phyloP scores from a whole-genome alignment of 1,140 invertebrate species.

The Lucilia sericata region DNA sequence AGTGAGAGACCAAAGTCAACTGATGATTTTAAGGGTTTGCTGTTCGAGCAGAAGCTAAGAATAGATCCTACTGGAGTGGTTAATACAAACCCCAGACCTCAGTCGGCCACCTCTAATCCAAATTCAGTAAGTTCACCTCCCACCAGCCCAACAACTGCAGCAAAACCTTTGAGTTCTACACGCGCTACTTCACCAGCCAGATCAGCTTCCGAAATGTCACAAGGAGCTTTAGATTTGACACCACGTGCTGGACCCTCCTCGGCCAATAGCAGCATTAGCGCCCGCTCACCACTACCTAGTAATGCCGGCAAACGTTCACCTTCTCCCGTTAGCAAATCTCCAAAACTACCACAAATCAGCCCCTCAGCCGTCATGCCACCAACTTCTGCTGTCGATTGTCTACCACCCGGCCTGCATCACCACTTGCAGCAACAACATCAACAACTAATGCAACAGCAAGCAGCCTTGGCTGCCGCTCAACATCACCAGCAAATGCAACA shows the following conservation, averaged over 20 bases:
- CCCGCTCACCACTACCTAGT: conserved; percentile 36
- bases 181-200: conserved; percentile 63
- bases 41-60: conserved; percentile 64
- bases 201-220: conserved; percentile 69
- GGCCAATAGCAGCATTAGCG: conserved; percentile 48
- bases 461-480: conserved; percentile 59
- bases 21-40: conserved; percentile 62
- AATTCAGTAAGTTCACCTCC: conserved; percentile 59
- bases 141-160: conserved; percentile 52
- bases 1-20: conserved; percentile 58
- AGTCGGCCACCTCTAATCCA: conserved; percentile 57
- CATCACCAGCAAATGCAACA: conserved; percentile 63
- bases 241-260: conserved; percentile 65
- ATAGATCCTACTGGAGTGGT: conserved; percentile 60
- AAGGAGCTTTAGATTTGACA: conserved; percentile 73
- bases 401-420: conserved; percentile 61
- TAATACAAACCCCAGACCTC: conserved; percentile 55
- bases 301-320: background rate
- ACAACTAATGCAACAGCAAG: conserved; percentile 64
- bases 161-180: conserved; percentile 52
- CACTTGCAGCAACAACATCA: conserved; percentile 65
- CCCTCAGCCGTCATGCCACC: conserved; percentile 52
- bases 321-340: conserved; percentile 38
- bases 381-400: conserved; percentile 57
- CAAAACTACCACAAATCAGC: conserved; percentile 43